Conservation (phyloP, 64 coral and sea anemone genomes). For the Pocillopora verrucosa region DNA sequence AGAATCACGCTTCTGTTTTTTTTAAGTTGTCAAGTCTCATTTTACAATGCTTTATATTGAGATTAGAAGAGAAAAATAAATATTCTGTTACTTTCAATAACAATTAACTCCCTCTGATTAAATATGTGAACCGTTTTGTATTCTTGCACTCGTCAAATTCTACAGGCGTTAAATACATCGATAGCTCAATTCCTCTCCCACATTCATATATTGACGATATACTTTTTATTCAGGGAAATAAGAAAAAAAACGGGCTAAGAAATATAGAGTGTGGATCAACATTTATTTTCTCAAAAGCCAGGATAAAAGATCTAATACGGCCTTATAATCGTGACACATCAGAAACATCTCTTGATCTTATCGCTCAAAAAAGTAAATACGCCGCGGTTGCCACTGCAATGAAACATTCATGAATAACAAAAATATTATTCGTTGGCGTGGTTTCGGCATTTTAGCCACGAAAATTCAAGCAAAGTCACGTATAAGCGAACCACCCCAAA, state of each 20-base stretch:
- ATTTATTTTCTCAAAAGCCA: not conserved
- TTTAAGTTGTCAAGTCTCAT: not conserved
- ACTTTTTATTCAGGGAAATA: too few relatives aligned
- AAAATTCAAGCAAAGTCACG: not conserved
- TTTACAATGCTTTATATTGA: not conserved
- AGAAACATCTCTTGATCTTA: not conserved
- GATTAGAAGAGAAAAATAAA: not conserved
- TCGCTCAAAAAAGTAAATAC: not conserved
- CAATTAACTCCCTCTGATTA: too few relatives aligned
- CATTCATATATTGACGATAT: too few relatives aligned
- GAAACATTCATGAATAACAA: not conserved
- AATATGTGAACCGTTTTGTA: too few relatives aligned
- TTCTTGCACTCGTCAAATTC: too few relatives aligned
- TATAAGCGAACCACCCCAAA: not conserved
- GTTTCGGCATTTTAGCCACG: not conserved
- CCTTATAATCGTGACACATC: not conserved
- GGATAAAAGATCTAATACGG: not conserved
- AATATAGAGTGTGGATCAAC: not conserved
- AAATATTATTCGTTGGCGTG: not conserved
- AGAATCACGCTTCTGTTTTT: not conserved
- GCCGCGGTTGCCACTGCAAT: not conserved
- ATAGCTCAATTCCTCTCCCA: too few relatives aligned
- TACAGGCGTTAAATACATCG: too few relatives aligned
- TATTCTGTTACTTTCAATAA: too few relatives aligned
- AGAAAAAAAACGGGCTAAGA: too few relatives aligned